Evolutionary conservation across 2,797 vertebrate genomes (phyloP).

Genomic region (Danio albolineatus): DNA sequence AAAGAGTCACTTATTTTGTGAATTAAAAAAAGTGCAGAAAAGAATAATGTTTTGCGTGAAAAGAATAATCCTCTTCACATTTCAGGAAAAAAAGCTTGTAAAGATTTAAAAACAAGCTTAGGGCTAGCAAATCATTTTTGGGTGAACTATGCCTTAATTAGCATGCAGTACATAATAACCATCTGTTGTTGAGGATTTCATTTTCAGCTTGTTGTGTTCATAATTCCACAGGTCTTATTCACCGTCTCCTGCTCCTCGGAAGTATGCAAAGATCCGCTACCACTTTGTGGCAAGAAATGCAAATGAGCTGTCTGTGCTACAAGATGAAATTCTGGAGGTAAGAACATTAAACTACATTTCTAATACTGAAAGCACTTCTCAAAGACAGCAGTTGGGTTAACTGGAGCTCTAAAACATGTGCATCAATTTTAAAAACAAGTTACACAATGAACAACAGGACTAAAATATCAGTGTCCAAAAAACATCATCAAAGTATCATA

Average conservation of each 20-base stretch:
- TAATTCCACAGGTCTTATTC: constrained; percentile 80
- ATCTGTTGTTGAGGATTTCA: background rate
- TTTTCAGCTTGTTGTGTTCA: background rate
- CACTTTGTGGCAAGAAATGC: constrained; percentile 93
- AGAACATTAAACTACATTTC: background rate
- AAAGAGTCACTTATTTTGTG: no score
- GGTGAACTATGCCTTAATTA: background rate
- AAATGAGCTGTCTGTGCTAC: constrained; percentile 93
- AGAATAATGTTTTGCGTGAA: no score
- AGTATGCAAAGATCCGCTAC: constrained; percentile 91
- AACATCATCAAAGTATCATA: no score
- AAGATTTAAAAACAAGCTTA: no score
- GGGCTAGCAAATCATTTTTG: no score
- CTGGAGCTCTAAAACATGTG: background rate
- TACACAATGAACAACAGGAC: no score
- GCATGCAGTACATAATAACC: no score
- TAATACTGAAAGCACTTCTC: background rate
- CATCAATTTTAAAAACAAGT: no score
- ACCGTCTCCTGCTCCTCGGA: constrained; percentile 72
- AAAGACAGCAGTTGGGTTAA: background rate
- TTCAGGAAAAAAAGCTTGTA: no score
- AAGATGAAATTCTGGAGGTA: constrained; percentile 96
- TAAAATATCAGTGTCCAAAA: no score
- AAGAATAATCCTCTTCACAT: no score
- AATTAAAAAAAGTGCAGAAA: no score